Evolutionary conservation across 2,888 invertebrate species (phyloP).

Genomic region (Drosophila nr. fundita): DNA sequence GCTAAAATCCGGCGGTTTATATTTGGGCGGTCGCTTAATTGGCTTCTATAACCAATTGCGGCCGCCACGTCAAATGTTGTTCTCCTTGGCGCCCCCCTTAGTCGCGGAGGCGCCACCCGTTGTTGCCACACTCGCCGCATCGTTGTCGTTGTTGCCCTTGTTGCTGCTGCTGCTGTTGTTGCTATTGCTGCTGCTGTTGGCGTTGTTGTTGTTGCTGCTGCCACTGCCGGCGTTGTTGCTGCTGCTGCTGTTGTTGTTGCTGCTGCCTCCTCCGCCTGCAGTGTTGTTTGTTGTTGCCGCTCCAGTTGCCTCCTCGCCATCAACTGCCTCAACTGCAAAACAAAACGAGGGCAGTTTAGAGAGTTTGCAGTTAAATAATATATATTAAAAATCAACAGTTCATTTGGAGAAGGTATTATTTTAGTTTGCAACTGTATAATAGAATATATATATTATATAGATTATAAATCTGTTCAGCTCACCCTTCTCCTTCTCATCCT

Average conservation of each 20-base stretch:
- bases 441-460: neutral
- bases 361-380: neutral
- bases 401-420: no score
- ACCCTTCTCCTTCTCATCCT: slow-evolving; percentile 90
- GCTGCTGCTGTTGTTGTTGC: slow-evolving; percentile 33
- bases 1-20: slow-evolving; percentile 78
- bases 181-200: slow-evolving; percentile 45
- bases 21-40: slow-evolving; percentile 83
- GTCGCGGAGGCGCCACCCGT: slow-evolving; percentile 52
- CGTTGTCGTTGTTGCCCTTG: slow-evolving; percentile 49
- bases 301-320: slow-evolving; percentile 61
- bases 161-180: slow-evolving; percentile 35
- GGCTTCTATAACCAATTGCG: slow-evolving; percentile 84
- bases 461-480: slow-evolving; percentile 49
- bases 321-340: slow-evolving; percentile 52
- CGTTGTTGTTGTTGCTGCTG: slow-evolving; percentile 58
- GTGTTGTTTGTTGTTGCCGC: slow-evolving; percentile 52
- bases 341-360: neutral
- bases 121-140: slow-evolving; percentile 47
- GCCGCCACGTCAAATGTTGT: slow-evolving; percentile 84
- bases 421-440: no score
- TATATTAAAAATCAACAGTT: no score
- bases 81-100: slow-evolving; percentile 81
- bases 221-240: slow-evolving; percentile 30
- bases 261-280: slow-evolving; percentile 31